phyloP scores from a whole-genome alignment of 2,113 vertebrate genomes.

The Tamias sibiricus region DNA sequence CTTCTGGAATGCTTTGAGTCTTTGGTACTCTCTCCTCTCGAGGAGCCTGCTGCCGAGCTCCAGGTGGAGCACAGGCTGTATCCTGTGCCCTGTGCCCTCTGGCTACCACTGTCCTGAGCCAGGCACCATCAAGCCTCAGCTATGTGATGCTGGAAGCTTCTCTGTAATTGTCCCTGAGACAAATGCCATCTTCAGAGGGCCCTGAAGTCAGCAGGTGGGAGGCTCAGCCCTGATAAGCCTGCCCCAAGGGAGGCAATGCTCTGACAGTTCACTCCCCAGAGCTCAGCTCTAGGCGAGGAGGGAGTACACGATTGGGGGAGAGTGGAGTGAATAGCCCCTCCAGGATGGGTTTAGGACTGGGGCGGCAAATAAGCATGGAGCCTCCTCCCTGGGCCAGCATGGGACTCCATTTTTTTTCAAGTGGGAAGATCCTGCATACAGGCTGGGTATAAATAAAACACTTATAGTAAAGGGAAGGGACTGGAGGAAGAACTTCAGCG shows the following conservation, averaged over 20 bases:
- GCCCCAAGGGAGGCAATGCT: background rate
- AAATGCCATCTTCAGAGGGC: background rate
- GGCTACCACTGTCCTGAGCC: constrained; percentile 91
- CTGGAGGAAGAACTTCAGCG: background rate
- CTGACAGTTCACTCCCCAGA: background rate
- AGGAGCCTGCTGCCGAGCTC: constrained; percentile 87
- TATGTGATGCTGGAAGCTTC: constrained; percentile 91
- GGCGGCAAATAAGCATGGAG: background rate
- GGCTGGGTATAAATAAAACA: background rate
- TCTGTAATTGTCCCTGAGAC: constrained; percentile 89
- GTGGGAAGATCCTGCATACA: background rate
- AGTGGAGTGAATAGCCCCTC: no score
- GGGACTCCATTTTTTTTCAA: no score
- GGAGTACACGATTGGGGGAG: background rate
- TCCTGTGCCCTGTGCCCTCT: constrained; percentile 90
- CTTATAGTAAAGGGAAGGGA: background rate
- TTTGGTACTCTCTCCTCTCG: constrained; percentile 78
- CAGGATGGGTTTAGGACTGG: no score
- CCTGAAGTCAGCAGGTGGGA: background rate
- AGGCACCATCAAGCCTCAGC: constrained; percentile 88
- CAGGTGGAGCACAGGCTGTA: constrained; percentile 83
- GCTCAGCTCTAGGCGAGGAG: background rate
- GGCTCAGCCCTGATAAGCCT: background rate
- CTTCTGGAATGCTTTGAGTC: background rate
- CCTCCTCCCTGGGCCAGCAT: background rate